Base-by-base conservation (phyloP, 2,113 vertebrate genomes). In the Apodemus speciosus region DNA sequence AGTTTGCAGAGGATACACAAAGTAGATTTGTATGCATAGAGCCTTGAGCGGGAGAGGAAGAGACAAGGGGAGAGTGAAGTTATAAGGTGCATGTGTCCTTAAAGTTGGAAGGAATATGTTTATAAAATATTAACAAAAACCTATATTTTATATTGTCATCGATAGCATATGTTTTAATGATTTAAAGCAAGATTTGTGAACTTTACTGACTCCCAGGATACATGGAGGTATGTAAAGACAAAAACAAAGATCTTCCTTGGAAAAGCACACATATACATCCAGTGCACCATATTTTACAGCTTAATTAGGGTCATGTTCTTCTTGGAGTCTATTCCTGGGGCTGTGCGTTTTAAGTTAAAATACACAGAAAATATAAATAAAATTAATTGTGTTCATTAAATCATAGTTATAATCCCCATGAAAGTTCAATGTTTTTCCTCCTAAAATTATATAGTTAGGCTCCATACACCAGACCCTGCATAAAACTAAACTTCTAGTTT, bases 361-460 rank as follows among this genome's bases (percentile, higher is more conserved):
- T 88, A 89, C 76, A 58, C 38, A 94, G 71, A 85, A 46, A 87
- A 25, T 18, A 69, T 92, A 46, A 94, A 9, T 49, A 85, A 96
- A 89, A 92, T 93, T 38, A 95, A 85, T 81, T 93, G 25, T 87
- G 64, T 6, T 58, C 80, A 69, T 92, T 88, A 88, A 91, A 76
- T 81, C 60, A 87, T 58, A 95, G 89, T 71, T 79, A 90, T 85
- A 90, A 83, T 85, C n/a, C 46, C 8, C 49, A 73, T 56, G 18
- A 86, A 85, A 87, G 49, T 51, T 58, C 60, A 94, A 49, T 91
- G 4, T 1, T 10, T 81, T 60, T 21, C 2, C 56, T 43, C 0
- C 0, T 43, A 43, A 53, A 88, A 80, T 85, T 94, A 81, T 85
- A 35, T 81, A 73, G 6, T 85, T 15, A 93, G 58, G 40, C 53